These are phyloP conservation scores for Scaptomyza graminum DNA, from an alignment of 1,140 invertebrate genomes.

Conservation along the genomic window DNA sequence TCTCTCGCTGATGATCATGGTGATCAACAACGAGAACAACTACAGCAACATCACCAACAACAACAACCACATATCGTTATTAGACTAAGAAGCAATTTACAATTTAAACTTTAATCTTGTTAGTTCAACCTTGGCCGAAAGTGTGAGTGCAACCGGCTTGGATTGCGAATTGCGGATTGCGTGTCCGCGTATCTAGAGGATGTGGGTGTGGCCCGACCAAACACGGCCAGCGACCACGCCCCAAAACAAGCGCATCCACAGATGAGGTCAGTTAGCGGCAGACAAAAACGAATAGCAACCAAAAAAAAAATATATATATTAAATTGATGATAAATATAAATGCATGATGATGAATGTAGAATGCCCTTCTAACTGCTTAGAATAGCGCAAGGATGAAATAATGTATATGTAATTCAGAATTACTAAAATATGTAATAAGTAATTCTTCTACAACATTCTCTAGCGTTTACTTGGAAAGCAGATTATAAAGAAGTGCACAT, in stretches of 20 bases:
- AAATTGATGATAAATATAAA: not conserved
- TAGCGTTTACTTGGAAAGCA: too few relatives aligned
- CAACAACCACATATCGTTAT: constrained; percentile 61
- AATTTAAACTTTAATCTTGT: constrained; percentile 80
- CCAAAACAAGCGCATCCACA: constrained; percentile 23
- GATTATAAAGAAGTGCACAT: too few relatives aligned
- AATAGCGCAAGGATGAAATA: too few relatives aligned
- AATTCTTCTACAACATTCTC: too few relatives aligned
- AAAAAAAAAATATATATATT: not conserved
- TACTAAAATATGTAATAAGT: too few relatives aligned
- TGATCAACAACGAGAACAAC: constrained; percentile 60
- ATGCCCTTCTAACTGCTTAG: not conserved
- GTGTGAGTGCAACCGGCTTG: constrained; percentile 57
- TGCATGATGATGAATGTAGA: not conserved
- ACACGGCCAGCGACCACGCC: constrained; percentile 48
- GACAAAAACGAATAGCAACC: constrained; percentile 5
- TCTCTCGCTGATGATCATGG: constrained; percentile 60
- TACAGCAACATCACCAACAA: constrained; percentile 46
- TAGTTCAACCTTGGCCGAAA: constrained; percentile 66
- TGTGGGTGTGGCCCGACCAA: constrained; percentile 47
- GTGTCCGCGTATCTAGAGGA: constrained; percentile 23
- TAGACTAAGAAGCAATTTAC: constrained; percentile 81
- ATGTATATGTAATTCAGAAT: too few relatives aligned
- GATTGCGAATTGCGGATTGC: constrained; percentile 32
- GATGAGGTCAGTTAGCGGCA: constrained; percentile 22